Evolutionary conservation across 2,113 vertebrate genomes (phyloP).

Genomic region (Larimichthys crocea): DNA sequence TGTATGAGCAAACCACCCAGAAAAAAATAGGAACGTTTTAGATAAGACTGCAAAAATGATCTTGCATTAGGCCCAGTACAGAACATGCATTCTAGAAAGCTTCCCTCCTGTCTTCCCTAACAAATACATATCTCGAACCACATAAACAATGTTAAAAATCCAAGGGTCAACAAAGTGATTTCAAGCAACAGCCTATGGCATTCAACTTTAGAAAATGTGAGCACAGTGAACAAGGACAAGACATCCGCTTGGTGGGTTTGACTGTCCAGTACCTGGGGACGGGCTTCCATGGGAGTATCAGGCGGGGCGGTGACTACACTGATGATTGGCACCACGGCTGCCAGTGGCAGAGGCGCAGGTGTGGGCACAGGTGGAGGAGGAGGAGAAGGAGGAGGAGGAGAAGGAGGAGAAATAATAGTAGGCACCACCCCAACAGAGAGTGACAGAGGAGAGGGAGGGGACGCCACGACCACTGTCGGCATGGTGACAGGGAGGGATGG

Average conservation of each 20-base stretch:
- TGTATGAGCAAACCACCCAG: neutral
- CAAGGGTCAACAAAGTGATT: neutral
- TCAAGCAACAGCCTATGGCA: neutral
- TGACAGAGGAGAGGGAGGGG: constrained; percentile 72
- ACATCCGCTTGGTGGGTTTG: constrained; percentile 36
- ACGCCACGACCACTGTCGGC: constrained; percentile 54
- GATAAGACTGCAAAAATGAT: neutral
- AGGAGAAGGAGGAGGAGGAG: constrained; percentile 67
- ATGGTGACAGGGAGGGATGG: constrained; percentile 68
- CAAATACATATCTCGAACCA: neutral
- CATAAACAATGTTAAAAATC: constrained; percentile 12
- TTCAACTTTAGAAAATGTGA: neutral
- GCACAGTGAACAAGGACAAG: neutral
- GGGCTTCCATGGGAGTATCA: constrained; percentile 87
- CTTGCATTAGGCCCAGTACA: neutral
- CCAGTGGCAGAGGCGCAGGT: constrained; percentile 87
- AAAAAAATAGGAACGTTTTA: neutral
- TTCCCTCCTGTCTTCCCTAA: neutral
- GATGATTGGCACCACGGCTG: constrained; percentile 90
- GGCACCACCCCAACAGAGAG: constrained; percentile 78
- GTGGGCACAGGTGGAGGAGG: constrained; percentile 73
- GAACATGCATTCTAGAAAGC: neutral
- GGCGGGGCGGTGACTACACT: constrained; percentile 90
- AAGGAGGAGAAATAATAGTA: constrained; percentile 71
- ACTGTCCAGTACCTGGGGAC: constrained; percentile 88